Base-by-base conservation (phyloP, 2,888 invertebrate species). In the Griposia aprilina region DNA sequence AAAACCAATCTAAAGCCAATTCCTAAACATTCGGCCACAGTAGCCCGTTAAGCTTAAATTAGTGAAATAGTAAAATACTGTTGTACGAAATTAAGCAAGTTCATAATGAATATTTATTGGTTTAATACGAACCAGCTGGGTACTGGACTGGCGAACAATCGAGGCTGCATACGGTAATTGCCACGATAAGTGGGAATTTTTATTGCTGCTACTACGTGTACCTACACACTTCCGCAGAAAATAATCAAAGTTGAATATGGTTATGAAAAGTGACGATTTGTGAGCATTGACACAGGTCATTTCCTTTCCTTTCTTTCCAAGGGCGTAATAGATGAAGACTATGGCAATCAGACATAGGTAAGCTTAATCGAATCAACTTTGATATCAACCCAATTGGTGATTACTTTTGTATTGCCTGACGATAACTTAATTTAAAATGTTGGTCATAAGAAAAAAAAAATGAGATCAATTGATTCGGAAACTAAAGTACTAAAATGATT, bases 61-160 rank as follows among this genome's bases (percentile, higher is more conserved):
- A 95, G 93, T 92, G 93, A 93, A 94, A 95, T 94, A 94, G 94
- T 95, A 95, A 95, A 94, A 94, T 94, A 96, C 94, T 93, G 93
- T 91, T 92, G 92, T 94, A 92, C 92, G 92, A 94, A 95, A 96
- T 96, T 96, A 95, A 96, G 95, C 94, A 94, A 96, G 93, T 95
- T 95, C 94, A 94, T 96, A 96, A 96, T 96, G 94, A 95, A 96
- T 96, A 96, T 96, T 96, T 96, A 96, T 95, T 88, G 95, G 91
- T 94, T 96, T 96, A 96, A 96, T 96, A 96, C 94, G 91, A 88
- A 92, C 93, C 94, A 95, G 94, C 95, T 94, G 94, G 93, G 83
- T 62, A 79, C 63, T 89, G 87, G 90, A 92, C 91, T 93, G 90
- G 90, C 89, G 91, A 91, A 93, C 95, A 94, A 95, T 95, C 92